Evolutionary conservation across 2,113 vertebrate species (phyloP), one percentile per base, ranked within the genome.

Genomic region (Cricetomys ansorgei): DNA sequence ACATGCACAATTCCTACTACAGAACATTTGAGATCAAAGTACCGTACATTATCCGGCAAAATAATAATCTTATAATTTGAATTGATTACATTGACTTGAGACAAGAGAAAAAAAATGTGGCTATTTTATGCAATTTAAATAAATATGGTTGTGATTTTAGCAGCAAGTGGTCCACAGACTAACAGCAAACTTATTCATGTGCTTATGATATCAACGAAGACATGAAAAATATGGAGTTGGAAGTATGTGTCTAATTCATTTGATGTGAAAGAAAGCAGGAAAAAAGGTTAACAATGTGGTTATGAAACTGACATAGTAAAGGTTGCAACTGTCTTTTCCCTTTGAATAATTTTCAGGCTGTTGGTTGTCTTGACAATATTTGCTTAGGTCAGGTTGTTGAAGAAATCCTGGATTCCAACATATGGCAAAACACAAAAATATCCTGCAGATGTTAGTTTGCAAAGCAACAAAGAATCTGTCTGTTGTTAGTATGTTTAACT

Each of bases 361-460:
- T 50, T 88, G n/a, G 43, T 70, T 77, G 73, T 87, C 11, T 86
- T 83, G 25, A 80, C 91, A 89, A 84, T 88, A 93, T 67, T 91
- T 67, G 3, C 15, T 76, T 93, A 92, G 43, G 48, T 96, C 57
- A 89, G 59, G n/a, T 89, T 91, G 11, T 91, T 93, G 50, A 94
- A 77, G 15, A 91, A 88, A 73, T 76, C 1, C 45, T 85, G 13
- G 37, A 50, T 92, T n/a, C 7, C 40, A 80, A 25, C 34, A 83
- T 88, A 91, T 48, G 72, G 31, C 8, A 1, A 45, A 88, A 94
- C 40, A 73, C 12, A 77, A 87, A 55, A 96, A 76, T 65, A 43
- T 12, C 84, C 53, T 45, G 12, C 45, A 65, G 29, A 87, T 93
- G 45, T 96, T 80, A 65, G 0, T 9, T 0, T 21, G 10, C 53